phyloP scores from a whole-genome alignment of 2,113 vertebrate species.

The Sphaerodactylus townsendi region DNA sequence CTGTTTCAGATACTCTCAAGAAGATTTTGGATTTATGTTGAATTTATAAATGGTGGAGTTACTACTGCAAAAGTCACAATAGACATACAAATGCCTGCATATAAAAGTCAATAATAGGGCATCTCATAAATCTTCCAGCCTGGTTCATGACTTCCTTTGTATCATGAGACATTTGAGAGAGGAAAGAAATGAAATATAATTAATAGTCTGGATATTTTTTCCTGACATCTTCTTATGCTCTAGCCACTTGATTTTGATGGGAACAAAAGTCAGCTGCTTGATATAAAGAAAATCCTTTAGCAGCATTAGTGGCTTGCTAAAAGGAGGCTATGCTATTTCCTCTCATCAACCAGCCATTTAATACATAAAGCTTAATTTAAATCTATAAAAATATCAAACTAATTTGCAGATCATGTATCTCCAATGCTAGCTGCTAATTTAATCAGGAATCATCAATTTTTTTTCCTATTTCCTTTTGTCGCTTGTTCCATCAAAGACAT shows the following conservation, averaged over 20 bases:
- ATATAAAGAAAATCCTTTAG: conserved; percentile 35
- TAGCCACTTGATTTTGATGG: conserved; percentile 4
- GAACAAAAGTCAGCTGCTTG: conserved; percentile 22
- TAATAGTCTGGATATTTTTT: background rate
- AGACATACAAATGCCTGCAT: background rate
- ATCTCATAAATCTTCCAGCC: background rate
- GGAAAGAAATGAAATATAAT: background rate
- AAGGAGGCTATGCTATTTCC: background rate
- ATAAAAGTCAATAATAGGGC: conserved; percentile 5
- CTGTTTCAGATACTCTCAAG: background rate
- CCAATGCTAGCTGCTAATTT: conserved; percentile 50
- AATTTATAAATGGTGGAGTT: conserved; percentile 27
- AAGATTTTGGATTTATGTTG: background rate
- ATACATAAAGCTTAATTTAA: background rate
- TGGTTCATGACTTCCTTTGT: background rate
- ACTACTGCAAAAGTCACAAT: background rate
- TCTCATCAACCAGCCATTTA: background rate
- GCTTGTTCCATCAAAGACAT: background rate
- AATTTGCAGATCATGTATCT: conserved; percentile 9
- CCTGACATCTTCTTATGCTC: background rate
- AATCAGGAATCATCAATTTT: conserved; percentile 48
- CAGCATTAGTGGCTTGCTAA: conserved; percentile 28
- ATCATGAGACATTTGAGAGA: background rate
- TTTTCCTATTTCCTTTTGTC: conserved; percentile 26
- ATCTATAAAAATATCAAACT: conserved; percentile 24